Base-by-base conservation (phyloP, 2,797 vertebrate genomes). In the Molossus alvarezi region DNA sequence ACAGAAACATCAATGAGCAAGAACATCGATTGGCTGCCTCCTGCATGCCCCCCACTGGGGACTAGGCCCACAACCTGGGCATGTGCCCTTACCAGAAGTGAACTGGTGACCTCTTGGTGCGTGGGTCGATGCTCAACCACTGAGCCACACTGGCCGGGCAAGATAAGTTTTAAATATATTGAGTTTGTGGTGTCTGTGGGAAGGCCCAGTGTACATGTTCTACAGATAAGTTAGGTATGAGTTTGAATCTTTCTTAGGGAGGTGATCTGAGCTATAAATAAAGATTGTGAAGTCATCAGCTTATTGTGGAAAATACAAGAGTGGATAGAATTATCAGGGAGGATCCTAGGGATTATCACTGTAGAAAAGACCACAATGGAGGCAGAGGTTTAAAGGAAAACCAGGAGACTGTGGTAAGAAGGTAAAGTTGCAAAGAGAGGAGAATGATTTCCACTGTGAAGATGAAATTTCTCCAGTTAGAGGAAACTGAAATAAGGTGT, bases 151-250 rank as follows among this genome's bases (percentile, higher is more conserved):
- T 33, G 33, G 33, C 33, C 33, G 33, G 33, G 33, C 33, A 2
- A 33, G 33, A n/a, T 91, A 27, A 20, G 9, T 88, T 83, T 96
- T 92, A 23, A 85, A 5, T 81, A 79, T 94, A 12, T 86, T 91
- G 80, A 62, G 0, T 86, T 94, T 84, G 37, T 79, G 27, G 37
- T 65, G 8, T 37, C 29, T 45, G 0, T 73, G 29, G 48, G 53
- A 69, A 92, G 72, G 37, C 33, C 14, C 65, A n/a, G 21, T 88
- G 9, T 64, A 77, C 25, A 45, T 13, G 41, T 67, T 60, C 6
- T 20, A 71, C 45, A 41, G 23, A 7, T 83, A 91, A 94, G 21
- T 91, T 91, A 72, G n/a, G 29, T 65, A 9, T 27, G 77, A 89
- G 14, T n/a, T 85, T 81, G 82, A 90, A 60, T 67, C 83, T 90